Evolutionary conservation across 2,113 vertebrate genomes (phyloP).

Genomic region (Corvus moneduloides): DNA sequence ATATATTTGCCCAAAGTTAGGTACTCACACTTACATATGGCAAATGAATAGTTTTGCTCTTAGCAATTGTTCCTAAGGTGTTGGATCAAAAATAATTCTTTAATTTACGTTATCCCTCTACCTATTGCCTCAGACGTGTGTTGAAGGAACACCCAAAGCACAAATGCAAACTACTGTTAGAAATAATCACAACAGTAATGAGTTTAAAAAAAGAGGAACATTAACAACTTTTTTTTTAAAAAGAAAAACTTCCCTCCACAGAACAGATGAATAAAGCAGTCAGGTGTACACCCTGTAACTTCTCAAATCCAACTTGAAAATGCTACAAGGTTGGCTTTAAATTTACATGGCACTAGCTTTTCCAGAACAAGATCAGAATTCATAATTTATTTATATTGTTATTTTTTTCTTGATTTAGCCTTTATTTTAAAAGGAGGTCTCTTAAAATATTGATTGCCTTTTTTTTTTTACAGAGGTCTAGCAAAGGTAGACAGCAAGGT

Average conservation of each 20-base stretch:
- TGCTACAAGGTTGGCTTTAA: not conserved
- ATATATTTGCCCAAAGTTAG: not conserved
- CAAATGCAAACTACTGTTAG: not conserved
- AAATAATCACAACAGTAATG: not conserved
- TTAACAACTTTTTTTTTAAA: not conserved
- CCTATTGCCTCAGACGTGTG: not conserved
- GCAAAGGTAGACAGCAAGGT: not conserved
- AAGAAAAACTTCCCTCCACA: not conserved
- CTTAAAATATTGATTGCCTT: constrained; percentile 22
- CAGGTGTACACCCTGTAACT: not conserved
- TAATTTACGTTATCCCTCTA: not conserved
- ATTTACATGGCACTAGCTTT: constrained; percentile 12
- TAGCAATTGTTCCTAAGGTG: not conserved
- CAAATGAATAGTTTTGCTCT: not conserved
- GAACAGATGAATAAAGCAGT: not conserved
- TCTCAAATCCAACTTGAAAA: not conserved
- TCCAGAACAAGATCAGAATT: constrained; percentile 34
- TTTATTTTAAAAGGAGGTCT: constrained; percentile 41
- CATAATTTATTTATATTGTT: constrained; percentile 52
- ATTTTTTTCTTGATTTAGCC: constrained; percentile 6
- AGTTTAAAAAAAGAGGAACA: not conserved
- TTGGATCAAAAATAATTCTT: not conserved
- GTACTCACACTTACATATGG: rapidly evolving
- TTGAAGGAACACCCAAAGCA: not conserved
- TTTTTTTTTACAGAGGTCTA: not conserved